Conservation (phyloP, 2,797 vertebrate species). For the Babyrousa celebensis region DNA sequence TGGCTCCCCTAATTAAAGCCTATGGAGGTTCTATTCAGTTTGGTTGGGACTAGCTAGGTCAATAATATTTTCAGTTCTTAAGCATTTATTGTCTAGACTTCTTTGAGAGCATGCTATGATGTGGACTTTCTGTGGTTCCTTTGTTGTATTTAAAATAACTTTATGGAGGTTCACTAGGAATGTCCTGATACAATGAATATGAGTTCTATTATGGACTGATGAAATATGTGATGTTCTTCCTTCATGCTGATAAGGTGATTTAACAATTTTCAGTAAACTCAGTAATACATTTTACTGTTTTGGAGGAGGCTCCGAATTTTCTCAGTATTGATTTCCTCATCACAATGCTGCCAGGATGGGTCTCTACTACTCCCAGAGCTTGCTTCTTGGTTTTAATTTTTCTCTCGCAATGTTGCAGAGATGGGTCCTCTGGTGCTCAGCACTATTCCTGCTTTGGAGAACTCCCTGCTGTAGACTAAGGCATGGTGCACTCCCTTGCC, state of each 20-base stretch:
- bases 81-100: not conserved
- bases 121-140: not conserved
- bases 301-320: not conserved
- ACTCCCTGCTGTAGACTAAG: not conserved
- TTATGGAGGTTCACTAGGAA: not conserved
- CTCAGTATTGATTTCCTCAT: not conserved
- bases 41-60: not conserved
- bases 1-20: not conserved
- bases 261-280: not conserved
- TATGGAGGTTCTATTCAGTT: not conserved
- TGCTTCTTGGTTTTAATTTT: not conserved
- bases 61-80: not conserved
- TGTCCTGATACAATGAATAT: not conserved
- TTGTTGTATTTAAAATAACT: slow-evolving; percentile 21
- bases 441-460: not conserved
- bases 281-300: not conserved
- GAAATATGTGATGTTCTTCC: not conserved
- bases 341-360: not conserved
- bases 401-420: not conserved
- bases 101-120: not conserved
- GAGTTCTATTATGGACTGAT: not conserved
- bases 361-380: not conserved
- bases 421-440: not conserved
- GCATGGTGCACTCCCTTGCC: accelerated
- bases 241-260: not conserved